Evolutionary conservation across 2,888 invertebrate species (phyloP), one percentile per base, ranked within the genome.

Genomic region (Xestia ashworthii): DNA sequence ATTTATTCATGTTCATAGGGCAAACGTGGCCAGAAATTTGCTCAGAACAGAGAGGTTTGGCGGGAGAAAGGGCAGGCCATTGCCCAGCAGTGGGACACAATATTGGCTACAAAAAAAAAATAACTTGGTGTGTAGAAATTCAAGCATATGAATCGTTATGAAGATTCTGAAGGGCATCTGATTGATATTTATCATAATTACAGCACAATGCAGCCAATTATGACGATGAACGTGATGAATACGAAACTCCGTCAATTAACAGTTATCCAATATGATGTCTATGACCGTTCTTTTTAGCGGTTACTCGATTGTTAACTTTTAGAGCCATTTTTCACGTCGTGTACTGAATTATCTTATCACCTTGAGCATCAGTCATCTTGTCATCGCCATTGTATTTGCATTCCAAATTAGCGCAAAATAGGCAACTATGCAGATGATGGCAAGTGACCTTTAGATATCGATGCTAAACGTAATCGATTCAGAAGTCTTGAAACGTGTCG

Each of bases 201-300:
- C 25, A 70, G 12, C 3, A 58, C 55, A 58, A 72, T 74, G 14
- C 55, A 58, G 44, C 22, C 5, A 44, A 44, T 16, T 44, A 6
- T 16, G 58, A 55, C 46, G 6, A 1, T 65, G 12, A 48, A 41
- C 12, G n/a, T 41, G 41, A 44, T 44, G 8, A 68, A 48, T 38
- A 67, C 44, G 22, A 32, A 12, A 32, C 38, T n/a, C 46, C 38
- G 38, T 19, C 12, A 32, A 38, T 32, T 44, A 44, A 44, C 62
- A 60, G 19, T 64, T 25, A 32, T 65, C 22, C 65, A 44, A 22
- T 66, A n/a, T 32, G 32, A 25, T 44, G 5, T 71, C n/a, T 62
- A n/a, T 32, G 75, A 74, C 50, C 50, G 50, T 50, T 75, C 3
- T n/a, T n/a, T 48, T 32, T 16, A 38, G 75, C 48, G 44, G 74